Base-by-base conservation (phyloP, 1,140 invertebrate species). In the Odontomachus brunneus region DNA sequence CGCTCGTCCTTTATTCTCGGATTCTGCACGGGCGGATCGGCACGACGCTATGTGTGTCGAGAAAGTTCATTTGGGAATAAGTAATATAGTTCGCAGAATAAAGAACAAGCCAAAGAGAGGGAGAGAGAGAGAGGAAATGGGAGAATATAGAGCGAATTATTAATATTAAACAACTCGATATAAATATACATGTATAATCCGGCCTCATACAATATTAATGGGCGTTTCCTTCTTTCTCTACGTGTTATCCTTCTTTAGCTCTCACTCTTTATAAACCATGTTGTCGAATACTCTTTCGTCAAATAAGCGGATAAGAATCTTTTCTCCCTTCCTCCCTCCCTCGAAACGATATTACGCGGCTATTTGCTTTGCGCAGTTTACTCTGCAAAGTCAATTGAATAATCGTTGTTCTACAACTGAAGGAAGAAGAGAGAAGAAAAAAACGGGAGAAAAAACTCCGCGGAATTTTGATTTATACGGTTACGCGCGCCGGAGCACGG, bases 131-230 rank as follows among this genome's bases (percentile, higher is more conserved):
- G 11, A 19, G 44, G n/a, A 38, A 53, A 44, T 19, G 14, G n/a
- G 24, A 29, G 66, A 44, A 44, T 44, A 44, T 44, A 44, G 38
- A 44, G 38, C 38, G 38, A 44, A 44, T 69, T 26, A 80, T 80
- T 80, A 80, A 80, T 80, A 80, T 80, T 80, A 71, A 80, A 33
- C 44, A 14, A 44, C 51, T 26, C n/a, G 22, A 69, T 44, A 44
- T 44, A 44, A 44, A 44, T 44, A 44, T 44, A 44, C 38, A 44
- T 71, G 65, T 69, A 48, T 48, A 80, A 80, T 80, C 75, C 60
- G n/a, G 44, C 65, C 33, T 80, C 65, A 48, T 80, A 26, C 51
- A 80, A 80, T 80, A 80, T 80, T 80, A 80, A 69, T 55, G 15
- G 33, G 9, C 3, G 38, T 44, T 44, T 44, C 9, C 38, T 44